Conservation (phyloP, 2,888 invertebrate species). For the Bhutanitis thaidina region DNA sequence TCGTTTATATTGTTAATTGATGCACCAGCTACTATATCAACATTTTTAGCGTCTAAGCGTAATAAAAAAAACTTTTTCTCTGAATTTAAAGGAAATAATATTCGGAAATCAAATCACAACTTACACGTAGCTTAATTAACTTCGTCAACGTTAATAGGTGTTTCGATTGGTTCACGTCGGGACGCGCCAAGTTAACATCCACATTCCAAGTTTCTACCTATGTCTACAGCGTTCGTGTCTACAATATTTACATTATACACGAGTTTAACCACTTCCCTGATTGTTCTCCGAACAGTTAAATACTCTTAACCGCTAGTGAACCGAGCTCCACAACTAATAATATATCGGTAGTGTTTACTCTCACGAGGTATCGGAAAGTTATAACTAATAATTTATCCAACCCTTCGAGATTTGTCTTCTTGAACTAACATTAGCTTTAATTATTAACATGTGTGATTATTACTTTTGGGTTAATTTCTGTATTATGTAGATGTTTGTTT, state of each 20-base stretch:
- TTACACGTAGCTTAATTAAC: no score
- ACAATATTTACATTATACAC: slow-evolving; percentile 32
- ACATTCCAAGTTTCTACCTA: slow-evolving; percentile 14
- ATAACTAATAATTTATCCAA: slow-evolving; percentile 13
- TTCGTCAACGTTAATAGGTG: no score
- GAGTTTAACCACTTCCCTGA: slow-evolving; percentile 44
- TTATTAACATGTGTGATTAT: not conserved
- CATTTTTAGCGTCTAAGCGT: no score
- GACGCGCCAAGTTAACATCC: not conserved
- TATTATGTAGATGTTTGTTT: no score
- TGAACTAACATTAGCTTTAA: not conserved
- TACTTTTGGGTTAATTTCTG: no score
- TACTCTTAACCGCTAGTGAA: slow-evolving; percentile 23
- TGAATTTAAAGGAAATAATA: no score
- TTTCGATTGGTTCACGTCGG: no score
- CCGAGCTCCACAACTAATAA: slow-evolving; percentile 17
- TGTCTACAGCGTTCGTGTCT: slow-evolving; percentile 14
- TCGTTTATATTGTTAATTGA: no score
- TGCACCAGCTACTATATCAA: no score
- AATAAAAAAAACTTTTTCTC: no score
- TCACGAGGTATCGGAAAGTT: slow-evolving; percentile 3
- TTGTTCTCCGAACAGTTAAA: slow-evolving; percentile 49
- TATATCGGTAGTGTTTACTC: slow-evolving; percentile 14
- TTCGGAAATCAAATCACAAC: no score
- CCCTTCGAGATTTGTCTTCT: slow-evolving; percentile 3